phyloP scores from a whole-genome alignment of 2,113 vertebrate genomes.

The Oreochromis spilurus region DNA sequence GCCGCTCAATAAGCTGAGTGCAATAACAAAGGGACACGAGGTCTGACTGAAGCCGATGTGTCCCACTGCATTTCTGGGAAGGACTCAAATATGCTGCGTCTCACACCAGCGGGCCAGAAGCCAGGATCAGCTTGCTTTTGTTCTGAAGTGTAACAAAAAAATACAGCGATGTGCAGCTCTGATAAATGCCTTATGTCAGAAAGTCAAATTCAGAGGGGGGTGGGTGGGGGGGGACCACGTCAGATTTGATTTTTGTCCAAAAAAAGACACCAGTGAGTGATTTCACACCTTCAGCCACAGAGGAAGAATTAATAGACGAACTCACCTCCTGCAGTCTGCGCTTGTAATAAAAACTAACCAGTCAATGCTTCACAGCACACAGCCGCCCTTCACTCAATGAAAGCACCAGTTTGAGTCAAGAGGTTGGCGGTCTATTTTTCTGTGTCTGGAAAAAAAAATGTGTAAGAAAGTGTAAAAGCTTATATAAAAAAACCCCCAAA shows the following conservation, averaged over 20 bases:
- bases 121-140: not conserved
- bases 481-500: not conserved
- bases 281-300: not conserved
- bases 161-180: not conserved
- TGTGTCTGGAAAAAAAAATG: not conserved
- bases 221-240: not conserved
- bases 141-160: not conserved
- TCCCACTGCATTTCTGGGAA: not conserved
- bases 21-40: slow-evolving; percentile 5
- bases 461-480: not conserved
- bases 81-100: not conserved
- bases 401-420: not conserved
- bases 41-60: not conserved
- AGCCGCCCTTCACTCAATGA: not conserved
- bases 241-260: not conserved
- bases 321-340: not conserved
- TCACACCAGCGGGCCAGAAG: not conserved
- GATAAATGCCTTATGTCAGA: not conserved
- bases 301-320: not conserved
- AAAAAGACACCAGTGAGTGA: not conserved
- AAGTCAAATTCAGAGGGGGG: not conserved
- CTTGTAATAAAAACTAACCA: not conserved
- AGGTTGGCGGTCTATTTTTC: not conserved
- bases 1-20: slow-evolving; percentile 27
- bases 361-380: not conserved